Base-by-base conservation (phyloP, 2,113 vertebrate species). In the Misgurnus mizolepis region DNA sequence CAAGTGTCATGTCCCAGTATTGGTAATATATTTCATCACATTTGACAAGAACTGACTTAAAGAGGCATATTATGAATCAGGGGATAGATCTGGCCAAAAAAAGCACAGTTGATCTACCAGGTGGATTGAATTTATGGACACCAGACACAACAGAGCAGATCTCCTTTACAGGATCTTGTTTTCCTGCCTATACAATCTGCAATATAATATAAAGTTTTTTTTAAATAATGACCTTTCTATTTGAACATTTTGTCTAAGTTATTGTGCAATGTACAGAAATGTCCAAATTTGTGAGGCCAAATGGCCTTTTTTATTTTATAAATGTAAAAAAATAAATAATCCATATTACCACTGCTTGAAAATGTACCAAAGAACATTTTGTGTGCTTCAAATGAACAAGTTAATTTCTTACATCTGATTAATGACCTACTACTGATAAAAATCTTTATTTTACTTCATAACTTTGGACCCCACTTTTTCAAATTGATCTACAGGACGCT, bases 121-220 rank as follows among this genome's bases (percentile, higher is more conserved):
- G 82, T 61, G 78, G 53, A 73, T 17, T 71, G 47, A 45, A 66
- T 80, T 76, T 80, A 77, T 67, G 50, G 64, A 12, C 5, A 76
- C 45, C 66, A 77, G 80, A 71, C 74, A 82, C 61, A 76, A 81
- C 64, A 79, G 67, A 80, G 22, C 60, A 22, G 56, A 61, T 61
- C 61, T 60, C 66, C 47, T 75, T 22, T 17, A 7, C 69, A 34
- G 50, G 34, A 76, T 69, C 78, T 62, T 39, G 27, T 4, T 7
- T 8, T 61, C 43, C 27, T 78, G 67, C 68, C 55, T 81, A 43
- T 27, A 67, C 55, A 67, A 84, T 58, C 15, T 40, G 76, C 58
- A 84, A 68, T 80, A n/a, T 66, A 80, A 71, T 72, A 7, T 50
- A 9, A 39, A 71, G 72, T 71, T 66, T 8, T 67, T 55, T 50